Evolutionary conservation across 2,113 vertebrate genomes (phyloP).

Genomic region (Rhodinocichla rosea): DNA sequence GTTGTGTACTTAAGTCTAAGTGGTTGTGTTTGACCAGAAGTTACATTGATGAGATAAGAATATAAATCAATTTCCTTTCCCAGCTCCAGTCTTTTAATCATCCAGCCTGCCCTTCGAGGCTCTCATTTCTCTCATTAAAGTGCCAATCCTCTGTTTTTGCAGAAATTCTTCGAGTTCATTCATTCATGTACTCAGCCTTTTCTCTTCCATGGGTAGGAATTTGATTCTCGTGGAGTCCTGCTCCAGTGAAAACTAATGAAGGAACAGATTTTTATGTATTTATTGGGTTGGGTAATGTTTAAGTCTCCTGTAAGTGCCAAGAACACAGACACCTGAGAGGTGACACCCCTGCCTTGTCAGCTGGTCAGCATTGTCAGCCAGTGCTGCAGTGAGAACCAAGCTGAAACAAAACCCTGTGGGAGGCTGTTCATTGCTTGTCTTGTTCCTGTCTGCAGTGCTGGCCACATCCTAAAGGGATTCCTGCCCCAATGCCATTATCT

Average conservation of each 20-base stretch:
- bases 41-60: background rate
- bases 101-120: background rate
- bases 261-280: background rate
- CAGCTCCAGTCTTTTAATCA: background rate
- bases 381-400: background rate
- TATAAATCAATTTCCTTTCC: background rate
- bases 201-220: background rate
- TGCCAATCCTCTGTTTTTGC: background rate
- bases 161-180: background rate
- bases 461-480: background rate
- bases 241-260: background rate
- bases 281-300: background rate
- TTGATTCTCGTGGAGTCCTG: accelerated
- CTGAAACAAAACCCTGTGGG: background rate
- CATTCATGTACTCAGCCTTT: background rate
- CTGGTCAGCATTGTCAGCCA: background rate
- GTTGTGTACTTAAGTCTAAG: background rate
- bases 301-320: background rate
- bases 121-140: background rate
- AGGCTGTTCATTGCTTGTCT: background rate
- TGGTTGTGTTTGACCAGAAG: background rate
- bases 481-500: accelerated
- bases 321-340: background rate
- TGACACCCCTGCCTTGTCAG: background rate
- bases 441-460: background rate